A percentile compares a stretch with the other conserved stretches of the same genome.
Evolutionary conservation across 1,140 invertebrate species (phyloP).

Genomic region (Antheraea pernyi): DNA sequence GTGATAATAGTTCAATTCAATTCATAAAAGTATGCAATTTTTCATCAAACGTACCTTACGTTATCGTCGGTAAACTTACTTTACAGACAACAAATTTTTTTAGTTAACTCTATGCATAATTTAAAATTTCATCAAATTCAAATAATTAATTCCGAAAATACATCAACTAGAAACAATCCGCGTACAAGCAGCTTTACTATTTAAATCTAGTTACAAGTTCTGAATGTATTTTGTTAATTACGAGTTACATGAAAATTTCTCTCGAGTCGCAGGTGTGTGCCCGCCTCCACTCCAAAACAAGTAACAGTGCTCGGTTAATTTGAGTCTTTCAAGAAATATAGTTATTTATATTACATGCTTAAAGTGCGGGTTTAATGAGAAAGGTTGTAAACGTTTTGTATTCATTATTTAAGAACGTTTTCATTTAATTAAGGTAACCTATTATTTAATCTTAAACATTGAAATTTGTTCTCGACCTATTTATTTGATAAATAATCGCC

Average conservation of each 20-base stretch:
- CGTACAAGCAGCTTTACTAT: slow-evolving; percentile 55
- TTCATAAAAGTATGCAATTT: too few species aligned
- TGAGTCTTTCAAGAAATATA: slow-evolving; percentile 50
- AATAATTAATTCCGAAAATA: not conserved
- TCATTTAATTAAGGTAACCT: too few species aligned
- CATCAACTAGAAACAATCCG: not conserved
- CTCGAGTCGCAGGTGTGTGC: slow-evolving; percentile 50
- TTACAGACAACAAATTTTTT: too few species aligned
- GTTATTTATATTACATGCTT: slow-evolving; percentile 34
- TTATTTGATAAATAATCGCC: too few species aligned
- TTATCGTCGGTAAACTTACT: too few species aligned
- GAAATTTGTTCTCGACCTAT: too few species aligned
- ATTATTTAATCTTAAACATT: too few species aligned
- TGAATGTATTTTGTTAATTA: slow-evolving; percentile 78
- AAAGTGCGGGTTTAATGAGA: slow-evolving; percentile 1
- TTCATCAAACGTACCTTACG: too few species aligned
- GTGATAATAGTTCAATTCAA: too few species aligned
- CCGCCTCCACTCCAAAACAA: slow-evolving; percentile 12
- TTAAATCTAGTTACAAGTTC: slow-evolving; percentile 77
- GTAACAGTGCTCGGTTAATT: slow-evolving; percentile 33
- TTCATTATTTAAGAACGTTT: too few species aligned
- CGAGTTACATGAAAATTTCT: slow-evolving; percentile 68
- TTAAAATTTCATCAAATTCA: not conserved
- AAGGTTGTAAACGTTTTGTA: too few species aligned
- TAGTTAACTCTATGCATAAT: not conserved